Evolutionary conservation across 2,888 invertebrate species (phyloP).

Genomic region (Apodemia mormo): DNA sequence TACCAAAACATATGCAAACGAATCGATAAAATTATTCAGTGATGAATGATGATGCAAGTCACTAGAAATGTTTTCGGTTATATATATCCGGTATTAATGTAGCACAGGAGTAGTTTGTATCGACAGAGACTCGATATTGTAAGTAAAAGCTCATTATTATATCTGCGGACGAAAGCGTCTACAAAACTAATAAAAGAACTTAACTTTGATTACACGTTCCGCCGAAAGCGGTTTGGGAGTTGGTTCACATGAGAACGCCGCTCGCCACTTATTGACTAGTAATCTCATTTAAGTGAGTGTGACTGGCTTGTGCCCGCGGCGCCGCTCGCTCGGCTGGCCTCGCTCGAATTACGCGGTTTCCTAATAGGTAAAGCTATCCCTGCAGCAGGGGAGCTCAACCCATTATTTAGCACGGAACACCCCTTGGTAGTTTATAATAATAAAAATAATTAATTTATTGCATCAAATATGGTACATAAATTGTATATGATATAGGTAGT

Average conservation of each 20-base stretch:
- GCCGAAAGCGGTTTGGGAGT: neutral
- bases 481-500: too few species aligned
- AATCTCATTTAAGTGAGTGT: constrained; percentile 2
- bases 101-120: too few species aligned
- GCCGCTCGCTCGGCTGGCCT: neutral
- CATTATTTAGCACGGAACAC: neutral
- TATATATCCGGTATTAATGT: too few species aligned
- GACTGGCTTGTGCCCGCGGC: constrained; percentile 11
- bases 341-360: constrained; percentile 13
- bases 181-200: neutral
- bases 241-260: constrained; percentile 5
- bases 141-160: neutral
- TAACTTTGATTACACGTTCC: constrained; percentile 5
- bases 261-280: constrained; percentile 4
- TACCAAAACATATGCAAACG: too few species aligned
- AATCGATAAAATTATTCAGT: too few species aligned
- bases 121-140: too few species aligned
- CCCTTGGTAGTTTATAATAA: too few species aligned
- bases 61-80: too few species aligned
- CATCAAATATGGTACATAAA: too few species aligned
- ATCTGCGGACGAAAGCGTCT: neutral
- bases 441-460: too few species aligned
- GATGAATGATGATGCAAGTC: too few species aligned
- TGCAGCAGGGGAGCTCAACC: neutral
- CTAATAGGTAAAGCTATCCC: constrained; percentile 13